phyloP scores from a whole-genome alignment of 92 coral and sea anemone species.

The Phenganax marumi region DNA sequence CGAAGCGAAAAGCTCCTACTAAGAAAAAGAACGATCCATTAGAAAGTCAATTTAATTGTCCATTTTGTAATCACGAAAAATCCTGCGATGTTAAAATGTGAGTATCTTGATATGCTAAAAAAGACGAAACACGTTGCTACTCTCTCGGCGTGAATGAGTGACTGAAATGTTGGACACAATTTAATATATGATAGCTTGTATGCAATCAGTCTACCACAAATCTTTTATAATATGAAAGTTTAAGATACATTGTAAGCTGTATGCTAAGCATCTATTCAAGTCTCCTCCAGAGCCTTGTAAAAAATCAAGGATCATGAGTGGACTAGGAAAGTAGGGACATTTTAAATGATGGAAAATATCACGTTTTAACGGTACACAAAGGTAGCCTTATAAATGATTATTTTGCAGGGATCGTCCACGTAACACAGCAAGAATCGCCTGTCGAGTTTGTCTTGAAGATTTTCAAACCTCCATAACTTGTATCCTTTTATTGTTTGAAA shows the following conservation, averaged over 20 bases:
- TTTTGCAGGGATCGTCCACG: conserved; percentile 82
- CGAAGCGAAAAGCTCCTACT: conserved; percentile 93
- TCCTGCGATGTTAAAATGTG: conserved; percentile 98
- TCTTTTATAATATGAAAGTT: too few relatives aligned
- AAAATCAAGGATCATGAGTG: too few relatives aligned
- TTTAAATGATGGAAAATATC: too few relatives aligned
- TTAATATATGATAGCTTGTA: neutral
- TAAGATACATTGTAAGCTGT: too few relatives aligned
- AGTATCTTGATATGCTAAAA: conserved; percentile 21
- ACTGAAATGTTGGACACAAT: neutral
- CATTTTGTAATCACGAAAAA: conserved; percentile 97
- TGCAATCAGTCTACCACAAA: too few relatives aligned
- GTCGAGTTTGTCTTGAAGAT: conserved; percentile 94
- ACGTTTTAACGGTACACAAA: too few relatives aligned
- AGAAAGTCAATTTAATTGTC: conserved; percentile 94
- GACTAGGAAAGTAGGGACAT: too few relatives aligned
- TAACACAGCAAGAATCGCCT: conserved; percentile 88
- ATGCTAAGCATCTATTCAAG: too few relatives aligned
- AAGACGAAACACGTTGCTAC: neutral
- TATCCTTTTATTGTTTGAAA: conserved; percentile 66
- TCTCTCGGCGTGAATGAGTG: neutral
- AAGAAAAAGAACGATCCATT: conserved; percentile 83
- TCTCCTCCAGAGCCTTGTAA: too few relatives aligned
- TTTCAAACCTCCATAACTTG: conserved; percentile 84
- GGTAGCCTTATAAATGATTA: neutral